A percentile compares a stretch with the other conserved stretches of the same genome.
These are phyloP conservation scores for Fulmarus glacialis DNA, from an alignment of 2,113 vertebrate genomes.

Conservation along the genomic window DNA sequence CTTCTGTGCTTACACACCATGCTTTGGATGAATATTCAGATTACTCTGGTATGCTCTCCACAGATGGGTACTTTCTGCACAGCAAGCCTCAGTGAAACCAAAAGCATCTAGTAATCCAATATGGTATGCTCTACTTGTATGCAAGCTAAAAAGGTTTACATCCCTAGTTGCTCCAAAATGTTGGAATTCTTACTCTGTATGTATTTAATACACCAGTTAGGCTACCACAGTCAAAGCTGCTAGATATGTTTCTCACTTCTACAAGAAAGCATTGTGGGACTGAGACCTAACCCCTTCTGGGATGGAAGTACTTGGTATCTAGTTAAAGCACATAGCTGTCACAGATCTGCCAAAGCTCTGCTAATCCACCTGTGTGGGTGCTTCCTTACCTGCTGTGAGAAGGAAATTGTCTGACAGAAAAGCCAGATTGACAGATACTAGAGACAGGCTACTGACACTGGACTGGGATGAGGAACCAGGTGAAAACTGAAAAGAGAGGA, in stretches of 20 bases:
- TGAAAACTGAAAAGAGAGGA: background rate
- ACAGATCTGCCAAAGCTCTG: background rate
- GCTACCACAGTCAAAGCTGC: background rate
- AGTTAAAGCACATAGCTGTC: background rate
- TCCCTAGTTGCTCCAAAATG: background rate
- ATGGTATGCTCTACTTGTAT: background rate
- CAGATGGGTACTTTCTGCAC: background rate
- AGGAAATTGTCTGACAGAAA: background rate
- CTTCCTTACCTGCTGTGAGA: background rate
- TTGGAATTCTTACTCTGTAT: background rate
- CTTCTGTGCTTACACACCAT: background rate
- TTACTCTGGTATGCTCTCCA: conserved; percentile 8
- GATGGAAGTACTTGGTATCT: background rate
- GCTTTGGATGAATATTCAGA: conserved; percentile 28
- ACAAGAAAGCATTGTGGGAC: background rate
- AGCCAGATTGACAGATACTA: background rate
- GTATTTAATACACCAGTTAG: background rate
- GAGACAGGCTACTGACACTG: background rate
- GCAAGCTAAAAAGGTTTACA: background rate
- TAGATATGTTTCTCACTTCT: background rate
- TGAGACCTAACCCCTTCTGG: background rate
- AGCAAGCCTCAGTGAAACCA: background rate
- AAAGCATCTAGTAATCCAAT: background rate
- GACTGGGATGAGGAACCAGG: background rate
- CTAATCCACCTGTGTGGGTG: background rate